Evolutionary conservation across 2,888 invertebrate species (phyloP).

Genomic region (Steinernema scapterisci): DNA sequence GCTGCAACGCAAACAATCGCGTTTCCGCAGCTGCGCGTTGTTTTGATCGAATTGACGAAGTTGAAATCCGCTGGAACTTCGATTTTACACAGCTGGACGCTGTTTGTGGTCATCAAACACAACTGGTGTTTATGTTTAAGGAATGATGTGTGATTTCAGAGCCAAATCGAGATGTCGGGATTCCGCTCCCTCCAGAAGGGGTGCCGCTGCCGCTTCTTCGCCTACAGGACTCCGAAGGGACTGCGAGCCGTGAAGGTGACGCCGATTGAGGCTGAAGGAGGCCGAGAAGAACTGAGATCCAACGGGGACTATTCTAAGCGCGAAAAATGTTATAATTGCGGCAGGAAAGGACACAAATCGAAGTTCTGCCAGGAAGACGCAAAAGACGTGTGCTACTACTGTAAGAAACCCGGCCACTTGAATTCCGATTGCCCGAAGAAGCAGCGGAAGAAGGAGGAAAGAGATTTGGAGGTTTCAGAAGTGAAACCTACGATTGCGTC

Average conservation of each 20-base stretch:
- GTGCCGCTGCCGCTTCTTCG: conserved; percentile 30
- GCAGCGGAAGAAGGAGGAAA: not conserved
- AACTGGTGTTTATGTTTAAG: too few relatives aligned
- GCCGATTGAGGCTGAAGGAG: not conserved
- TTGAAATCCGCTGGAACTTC: too few relatives aligned
- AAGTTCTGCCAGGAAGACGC: not conserved
- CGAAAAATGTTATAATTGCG: conserved; percentile 17
- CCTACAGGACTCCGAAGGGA: conserved; percentile 33
- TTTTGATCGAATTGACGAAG: too few relatives aligned
- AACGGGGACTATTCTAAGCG: not conserved
- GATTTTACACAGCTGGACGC: too few relatives aligned
- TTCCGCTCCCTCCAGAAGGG: not conserved
- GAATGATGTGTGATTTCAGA: conserved; percentile 2
- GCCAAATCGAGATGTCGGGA: conserved; percentile 11
- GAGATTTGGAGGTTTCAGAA: not conserved
- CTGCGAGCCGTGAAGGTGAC: not conserved
- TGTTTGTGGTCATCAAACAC: too few relatives aligned
- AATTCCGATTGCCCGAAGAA: conserved; percentile 4
- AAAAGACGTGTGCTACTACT: conserved; percentile 21
- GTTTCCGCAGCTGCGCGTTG: too few relatives aligned
- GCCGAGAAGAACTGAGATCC: not conserved
- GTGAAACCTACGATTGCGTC: not conserved
- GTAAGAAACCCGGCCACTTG: conserved; percentile 2
- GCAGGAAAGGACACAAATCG: conserved; percentile 13
- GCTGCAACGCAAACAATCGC: too few relatives aligned